Evolutionary conservation across 2,888 invertebrate genomes (phyloP).

Genomic region (Neoaliturus tenellus): DNA sequence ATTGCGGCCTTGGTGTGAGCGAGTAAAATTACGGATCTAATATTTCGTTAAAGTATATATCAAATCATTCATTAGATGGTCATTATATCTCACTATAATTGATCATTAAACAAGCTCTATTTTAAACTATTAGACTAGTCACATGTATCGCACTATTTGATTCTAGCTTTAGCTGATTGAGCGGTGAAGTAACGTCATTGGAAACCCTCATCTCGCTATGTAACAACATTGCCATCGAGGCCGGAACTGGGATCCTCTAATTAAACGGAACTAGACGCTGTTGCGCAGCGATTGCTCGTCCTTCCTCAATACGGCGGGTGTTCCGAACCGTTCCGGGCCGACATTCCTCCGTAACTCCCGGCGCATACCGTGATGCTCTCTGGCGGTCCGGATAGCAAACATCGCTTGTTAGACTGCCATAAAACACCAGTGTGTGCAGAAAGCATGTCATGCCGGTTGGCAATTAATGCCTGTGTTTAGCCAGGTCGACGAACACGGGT

Average conservation of each 20-base stretch:
- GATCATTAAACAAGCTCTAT: too few relatives aligned
- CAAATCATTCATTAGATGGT: too few relatives aligned
- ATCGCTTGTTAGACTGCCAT: neutral
- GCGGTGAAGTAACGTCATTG: too few relatives aligned
- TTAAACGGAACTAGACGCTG: conserved; percentile 3
- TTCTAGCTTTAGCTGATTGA: too few relatives aligned
- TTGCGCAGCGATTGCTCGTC: neutral
- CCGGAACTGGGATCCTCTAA: conserved; percentile 5
- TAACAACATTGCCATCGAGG: neutral
- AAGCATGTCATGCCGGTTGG: neutral
- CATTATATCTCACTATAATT: too few relatives aligned
- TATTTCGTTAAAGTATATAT: too few relatives aligned
- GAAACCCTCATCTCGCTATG: neutral
- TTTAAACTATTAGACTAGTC: too few relatives aligned
- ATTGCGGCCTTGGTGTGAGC: too few relatives aligned
- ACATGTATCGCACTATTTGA: too few relatives aligned
- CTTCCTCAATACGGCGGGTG: neutral
- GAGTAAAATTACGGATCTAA: too few relatives aligned
- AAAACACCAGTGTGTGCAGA: neutral
- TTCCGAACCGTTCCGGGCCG: neutral
- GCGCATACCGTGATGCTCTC: neutral
- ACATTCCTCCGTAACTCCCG: neutral
- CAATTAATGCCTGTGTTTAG: conserved; percentile 22
- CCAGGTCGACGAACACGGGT: neutral
- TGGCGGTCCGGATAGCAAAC: too few relatives aligned